Evolutionary conservation across 2,113 vertebrate genomes (phyloP).

Genomic region (Peucedramus taeniatus): DNA sequence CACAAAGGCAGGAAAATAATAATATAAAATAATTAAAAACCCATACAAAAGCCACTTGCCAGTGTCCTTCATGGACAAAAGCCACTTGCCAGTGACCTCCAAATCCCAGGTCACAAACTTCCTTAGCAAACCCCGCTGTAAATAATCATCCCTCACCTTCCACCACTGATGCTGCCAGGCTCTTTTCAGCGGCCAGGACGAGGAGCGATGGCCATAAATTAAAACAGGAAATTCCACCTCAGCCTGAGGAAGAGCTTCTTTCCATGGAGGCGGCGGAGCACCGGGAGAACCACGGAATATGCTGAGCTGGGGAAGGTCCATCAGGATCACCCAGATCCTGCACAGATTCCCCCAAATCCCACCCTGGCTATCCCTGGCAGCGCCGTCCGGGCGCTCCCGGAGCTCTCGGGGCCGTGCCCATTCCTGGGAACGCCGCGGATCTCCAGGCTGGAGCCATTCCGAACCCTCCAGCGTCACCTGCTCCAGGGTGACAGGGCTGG

Average conservation of each 20-base stretch:
- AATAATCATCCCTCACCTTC: accelerated
- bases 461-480: accelerated
- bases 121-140: accelerated
- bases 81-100: too few relatives aligned
- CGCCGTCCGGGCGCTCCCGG: neutral
- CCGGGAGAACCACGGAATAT: neutral
- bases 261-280: neutral
- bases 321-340: neutral
- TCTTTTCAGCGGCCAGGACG: neutral
- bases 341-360: accelerated
- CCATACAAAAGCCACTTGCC: neutral
- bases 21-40: neutral
- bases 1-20: neutral
- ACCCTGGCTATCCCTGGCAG: neutral
- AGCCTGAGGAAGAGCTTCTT: neutral
- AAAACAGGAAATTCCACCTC: neutral
- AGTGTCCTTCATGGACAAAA: neutral
- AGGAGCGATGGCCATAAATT: neutral
- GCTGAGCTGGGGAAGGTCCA: neutral
- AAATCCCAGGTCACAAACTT: neutral
- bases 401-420: neutral
- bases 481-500: neutral
- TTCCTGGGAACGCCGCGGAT: neutral
- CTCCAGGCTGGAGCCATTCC: neutral
- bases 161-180: neutral